Conservation (phyloP, 2,888 invertebrate species). For the Plagodis dolabraria region DNA sequence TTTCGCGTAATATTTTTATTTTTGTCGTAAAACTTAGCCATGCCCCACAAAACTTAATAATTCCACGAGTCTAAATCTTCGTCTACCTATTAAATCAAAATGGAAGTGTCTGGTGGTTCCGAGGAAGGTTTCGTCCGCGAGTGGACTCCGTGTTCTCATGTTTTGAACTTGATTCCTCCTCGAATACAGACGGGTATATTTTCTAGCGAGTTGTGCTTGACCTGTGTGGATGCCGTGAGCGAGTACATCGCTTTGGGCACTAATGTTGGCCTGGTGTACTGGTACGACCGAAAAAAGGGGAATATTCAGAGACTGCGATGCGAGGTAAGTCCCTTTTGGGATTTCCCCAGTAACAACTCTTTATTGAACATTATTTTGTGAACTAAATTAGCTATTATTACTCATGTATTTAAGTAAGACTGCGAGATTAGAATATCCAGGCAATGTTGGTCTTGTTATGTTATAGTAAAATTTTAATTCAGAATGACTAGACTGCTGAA, state of each 20-base stretch:
- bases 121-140: constrained; percentile 87
- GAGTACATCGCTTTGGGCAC: constrained; percentile 94
- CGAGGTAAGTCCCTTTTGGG: constrained; percentile 86
- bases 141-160: constrained; percentile 91
- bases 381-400: no score
- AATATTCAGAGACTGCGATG: constrained; percentile 91
- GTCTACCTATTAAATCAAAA: constrained; percentile 36
- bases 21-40: constrained; percentile 29
- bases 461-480: no score
- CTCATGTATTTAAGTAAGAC: no score
- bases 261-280: constrained; percentile 93
- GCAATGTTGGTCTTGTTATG: no score
- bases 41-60: constrained; percentile 24
- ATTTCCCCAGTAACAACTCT: constrained; percentile 9
- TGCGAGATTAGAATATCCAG: no score
- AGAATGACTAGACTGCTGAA: no score
- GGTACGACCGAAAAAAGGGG: constrained; percentile 92
- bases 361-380: not conserved
- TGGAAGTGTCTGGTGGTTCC: constrained; percentile 75
- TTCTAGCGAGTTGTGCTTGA: constrained; percentile 89
- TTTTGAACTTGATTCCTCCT: constrained; percentile 90
- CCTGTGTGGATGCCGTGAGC: constrained; percentile 92
- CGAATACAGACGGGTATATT: constrained; percentile 91
- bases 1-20: constrained; percentile 30
- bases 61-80: constrained; percentile 3